phyloP scores from a whole-genome alignment of 2,797 vertebrate species.

The Mallotus villosus region DNA sequence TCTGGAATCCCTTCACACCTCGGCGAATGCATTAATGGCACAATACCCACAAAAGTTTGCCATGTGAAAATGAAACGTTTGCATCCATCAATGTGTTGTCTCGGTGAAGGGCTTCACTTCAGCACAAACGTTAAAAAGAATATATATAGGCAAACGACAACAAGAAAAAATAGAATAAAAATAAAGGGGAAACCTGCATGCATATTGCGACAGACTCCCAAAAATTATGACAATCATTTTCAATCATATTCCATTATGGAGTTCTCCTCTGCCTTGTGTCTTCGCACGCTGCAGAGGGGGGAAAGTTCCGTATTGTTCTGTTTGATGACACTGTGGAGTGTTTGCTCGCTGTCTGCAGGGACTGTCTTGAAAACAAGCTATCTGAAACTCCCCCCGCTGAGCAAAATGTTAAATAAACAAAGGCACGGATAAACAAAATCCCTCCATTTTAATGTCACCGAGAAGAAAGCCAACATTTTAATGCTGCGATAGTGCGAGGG shows the following conservation, averaged over 20 bases:
- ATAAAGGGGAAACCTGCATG: conserved; percentile 45
- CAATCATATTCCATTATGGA: conserved; percentile 78
- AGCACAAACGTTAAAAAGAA: conserved; percentile 29
- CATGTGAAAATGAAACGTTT: conserved; percentile 71
- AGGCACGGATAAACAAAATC: conserved; percentile 84
- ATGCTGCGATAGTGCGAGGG: conserved; percentile 66
- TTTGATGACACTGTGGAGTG: conserved; percentile 84
- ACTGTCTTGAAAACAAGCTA: conserved; percentile 84
- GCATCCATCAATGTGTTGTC: conserved; percentile 60
- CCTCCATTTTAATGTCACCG: conserved; percentile 82
- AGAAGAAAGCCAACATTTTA: conserved; percentile 81
- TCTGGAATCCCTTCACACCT: conserved; percentile 57
- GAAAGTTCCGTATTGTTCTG: conserved; percentile 83
- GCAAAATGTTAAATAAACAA: conserved; percentile 87
- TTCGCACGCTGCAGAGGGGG: conserved; percentile 72
- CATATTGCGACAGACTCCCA: conserved; percentile 70
- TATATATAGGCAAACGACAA: conserved; percentile 35
- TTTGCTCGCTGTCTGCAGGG: conserved; percentile 85
- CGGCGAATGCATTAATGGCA: conserved; percentile 69
- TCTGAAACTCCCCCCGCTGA: conserved; percentile 81
- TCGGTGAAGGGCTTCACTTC: conserved; percentile 39
- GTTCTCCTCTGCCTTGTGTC: conserved; percentile 75
- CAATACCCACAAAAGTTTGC: conserved; percentile 66
- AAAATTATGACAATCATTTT: conserved; percentile 79
- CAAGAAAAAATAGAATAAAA: conserved; percentile 45